A percentile compares a stretch with the other conserved stretches of the same genome.
phyloP scores from a whole-genome alignment of 2,113 vertebrate genomes.

The Crotalus helleri region DNA sequence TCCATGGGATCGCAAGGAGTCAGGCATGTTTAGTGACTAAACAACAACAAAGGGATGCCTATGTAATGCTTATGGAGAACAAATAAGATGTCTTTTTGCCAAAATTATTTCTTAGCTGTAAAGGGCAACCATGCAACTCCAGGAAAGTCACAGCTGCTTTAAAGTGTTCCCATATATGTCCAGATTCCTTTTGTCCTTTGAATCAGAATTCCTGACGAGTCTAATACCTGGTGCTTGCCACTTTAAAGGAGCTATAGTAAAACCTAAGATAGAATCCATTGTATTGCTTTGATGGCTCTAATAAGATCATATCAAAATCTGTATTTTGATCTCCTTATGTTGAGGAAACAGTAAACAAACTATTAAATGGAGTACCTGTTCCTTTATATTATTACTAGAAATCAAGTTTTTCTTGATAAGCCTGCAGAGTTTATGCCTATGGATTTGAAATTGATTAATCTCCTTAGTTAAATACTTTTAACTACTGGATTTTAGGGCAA shows the following conservation, averaged over 20 bases:
- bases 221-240: not conserved
- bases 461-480: not conserved
- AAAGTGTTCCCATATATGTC: not conserved
- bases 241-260: not conserved
- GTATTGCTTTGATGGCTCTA: not conserved
- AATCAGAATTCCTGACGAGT: not conserved
- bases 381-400: not conserved
- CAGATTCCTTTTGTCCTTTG: not conserved
- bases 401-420: not conserved
- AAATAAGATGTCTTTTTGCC: not conserved
- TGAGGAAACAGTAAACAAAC: not conserved
- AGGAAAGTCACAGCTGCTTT: not conserved
- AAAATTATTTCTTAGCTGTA: not conserved
- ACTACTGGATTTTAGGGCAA: not conserved
- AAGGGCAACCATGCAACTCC: not conserved
- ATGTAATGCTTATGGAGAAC: not conserved
- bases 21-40: too few species aligned
- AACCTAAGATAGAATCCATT: not conserved
- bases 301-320: not conserved
- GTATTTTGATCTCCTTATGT: not conserved
- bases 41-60: not conserved
- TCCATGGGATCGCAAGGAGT: too few species aligned
- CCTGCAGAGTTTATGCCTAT: not conserved
- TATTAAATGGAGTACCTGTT: not conserved
- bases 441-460: not conserved